Evolutionary conservation across 2,113 vertebrate species (phyloP).

Genomic region (Gavia stellata): DNA sequence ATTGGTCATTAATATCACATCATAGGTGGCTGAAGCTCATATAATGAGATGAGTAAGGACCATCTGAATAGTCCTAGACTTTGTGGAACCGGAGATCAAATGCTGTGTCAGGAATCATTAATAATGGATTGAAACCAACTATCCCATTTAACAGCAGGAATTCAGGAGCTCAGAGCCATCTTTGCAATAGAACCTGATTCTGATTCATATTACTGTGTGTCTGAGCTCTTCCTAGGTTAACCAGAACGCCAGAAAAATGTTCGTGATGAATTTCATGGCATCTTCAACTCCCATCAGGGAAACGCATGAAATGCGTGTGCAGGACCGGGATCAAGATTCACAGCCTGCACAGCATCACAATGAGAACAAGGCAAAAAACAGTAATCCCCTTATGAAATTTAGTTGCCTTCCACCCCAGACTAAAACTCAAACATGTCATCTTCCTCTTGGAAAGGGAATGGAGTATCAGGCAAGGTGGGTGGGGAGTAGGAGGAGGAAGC

Average conservation of each 20-base stretch:
- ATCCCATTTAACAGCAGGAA: not conserved
- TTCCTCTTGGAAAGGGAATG: not conserved
- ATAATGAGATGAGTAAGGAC: not conserved
- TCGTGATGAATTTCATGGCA: not conserved
- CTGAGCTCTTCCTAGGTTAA: not conserved
- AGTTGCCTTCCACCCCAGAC: not conserved
- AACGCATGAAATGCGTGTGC: not conserved
- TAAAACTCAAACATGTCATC: not conserved
- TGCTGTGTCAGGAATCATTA: not conserved
- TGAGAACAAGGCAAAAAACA: not conserved
- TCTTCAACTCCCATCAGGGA: not conserved
- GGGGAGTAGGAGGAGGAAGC: not conserved
- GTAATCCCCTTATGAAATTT: not conserved
- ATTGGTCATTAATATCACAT: not conserved
- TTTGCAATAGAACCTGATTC: not conserved
- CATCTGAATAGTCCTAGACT: not conserved
- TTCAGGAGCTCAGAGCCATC: not conserved
- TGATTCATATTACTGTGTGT: not conserved
- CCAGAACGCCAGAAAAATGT: not conserved
- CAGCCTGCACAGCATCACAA: not conserved
- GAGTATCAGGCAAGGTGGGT: not conserved
- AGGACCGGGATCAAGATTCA: not conserved
- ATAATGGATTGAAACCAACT: not conserved
- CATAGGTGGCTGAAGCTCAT: not conserved
- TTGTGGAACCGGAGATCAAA: not conserved